Percentiles rank a stretch among this genome's conserved stretches.
These are phyloP conservation scores for Orchesella flavescens DNA, from an alignment of 2,888 invertebrate species.

Conservation along the genomic window DNA sequence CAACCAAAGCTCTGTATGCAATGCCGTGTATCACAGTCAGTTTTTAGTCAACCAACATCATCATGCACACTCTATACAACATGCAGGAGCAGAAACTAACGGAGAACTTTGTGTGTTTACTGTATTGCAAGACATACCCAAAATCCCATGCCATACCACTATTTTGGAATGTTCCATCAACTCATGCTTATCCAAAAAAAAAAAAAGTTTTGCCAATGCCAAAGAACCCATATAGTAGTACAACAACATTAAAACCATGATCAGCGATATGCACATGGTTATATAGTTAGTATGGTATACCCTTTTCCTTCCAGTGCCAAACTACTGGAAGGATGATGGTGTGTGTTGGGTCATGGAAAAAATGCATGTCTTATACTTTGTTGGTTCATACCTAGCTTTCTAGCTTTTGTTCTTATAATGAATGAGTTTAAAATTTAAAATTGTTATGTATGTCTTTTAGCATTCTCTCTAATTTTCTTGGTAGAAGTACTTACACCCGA, in stretches of 20 bases:
- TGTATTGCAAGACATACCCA: background rate
- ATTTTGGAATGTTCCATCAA: conserved; percentile 51
- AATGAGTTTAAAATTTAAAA: background rate
- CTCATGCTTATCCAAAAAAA: conserved; percentile 25
- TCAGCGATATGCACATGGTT: background rate
- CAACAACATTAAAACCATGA: conserved; percentile 27
- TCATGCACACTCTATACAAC: background rate
- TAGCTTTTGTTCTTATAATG: background rate
- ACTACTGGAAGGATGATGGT: conserved; percentile 7
- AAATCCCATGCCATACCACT: conserved; percentile 13
- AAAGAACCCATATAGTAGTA: conserved; percentile 53
- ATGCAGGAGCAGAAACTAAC: background rate
- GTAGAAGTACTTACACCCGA: too few species aligned
- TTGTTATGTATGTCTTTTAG: background rate
- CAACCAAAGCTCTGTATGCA: conserved; percentile 5
- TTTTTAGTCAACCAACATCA: conserved; percentile 28
- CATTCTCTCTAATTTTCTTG: too few species aligned
- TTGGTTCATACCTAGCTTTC: too few species aligned
- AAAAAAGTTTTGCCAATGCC: conserved; percentile 56
- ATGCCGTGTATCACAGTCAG: conserved; percentile 29
- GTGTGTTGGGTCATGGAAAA: conserved; percentile 24
- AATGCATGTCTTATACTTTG: background rate
- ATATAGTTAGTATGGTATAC: conserved; percentile 25
- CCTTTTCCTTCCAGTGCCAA: conserved; percentile 9
- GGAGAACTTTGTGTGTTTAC: background rate